These are phyloP conservation scores for Tuta absoluta DNA, from an alignment of 2,888 invertebrate genomes.

Conservation along the genomic window DNA sequence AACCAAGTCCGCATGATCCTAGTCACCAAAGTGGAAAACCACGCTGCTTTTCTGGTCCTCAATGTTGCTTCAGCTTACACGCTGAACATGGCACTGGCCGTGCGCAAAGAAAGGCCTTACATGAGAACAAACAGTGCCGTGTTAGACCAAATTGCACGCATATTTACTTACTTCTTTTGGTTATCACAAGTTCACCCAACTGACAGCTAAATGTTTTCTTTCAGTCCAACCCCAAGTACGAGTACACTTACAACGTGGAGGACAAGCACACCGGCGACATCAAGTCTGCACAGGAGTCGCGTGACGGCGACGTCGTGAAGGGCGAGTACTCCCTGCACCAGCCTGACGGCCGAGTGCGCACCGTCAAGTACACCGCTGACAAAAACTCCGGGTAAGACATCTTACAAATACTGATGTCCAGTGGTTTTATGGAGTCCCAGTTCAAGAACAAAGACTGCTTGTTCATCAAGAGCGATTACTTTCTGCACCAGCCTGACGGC, in stretches of 20 bases:
- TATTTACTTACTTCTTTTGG: too few species aligned
- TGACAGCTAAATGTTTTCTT: too few species aligned
- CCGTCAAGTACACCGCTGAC: conserved; percentile 78
- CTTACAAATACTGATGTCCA: too few species aligned
- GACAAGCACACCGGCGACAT: conserved; percentile 81
- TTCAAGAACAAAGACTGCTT: conserved; percentile 82
- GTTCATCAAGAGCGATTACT: conserved; percentile 77
- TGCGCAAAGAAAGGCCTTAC: too few species aligned
- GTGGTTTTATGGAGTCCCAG: too few species aligned
- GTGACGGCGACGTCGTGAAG: conserved; percentile 77
- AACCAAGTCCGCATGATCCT: conserved; percentile 31
- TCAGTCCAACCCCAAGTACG: conserved; percentile 76
- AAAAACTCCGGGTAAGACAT: conserved; percentile 69
- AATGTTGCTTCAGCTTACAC: too few species aligned
- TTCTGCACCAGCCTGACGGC: conserved; percentile 69
- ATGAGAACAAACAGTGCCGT: too few species aligned
- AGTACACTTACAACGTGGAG: conserved; percentile 75
- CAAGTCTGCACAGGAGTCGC: conserved; percentile 77
- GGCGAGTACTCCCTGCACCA: conserved; percentile 82
- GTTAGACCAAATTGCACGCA: too few species aligned
- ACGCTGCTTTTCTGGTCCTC: too few species aligned
- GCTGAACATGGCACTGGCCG: too few species aligned
- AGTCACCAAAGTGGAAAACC: conserved; percentile 34
- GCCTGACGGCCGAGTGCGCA: conserved; percentile 79
- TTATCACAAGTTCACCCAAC: too few species aligned